These are phyloP conservation scores for Trachymyrmex septentrionalis DNA, from an alignment of 1,140 invertebrate genomes.

Conservation along the genomic window DNA sequence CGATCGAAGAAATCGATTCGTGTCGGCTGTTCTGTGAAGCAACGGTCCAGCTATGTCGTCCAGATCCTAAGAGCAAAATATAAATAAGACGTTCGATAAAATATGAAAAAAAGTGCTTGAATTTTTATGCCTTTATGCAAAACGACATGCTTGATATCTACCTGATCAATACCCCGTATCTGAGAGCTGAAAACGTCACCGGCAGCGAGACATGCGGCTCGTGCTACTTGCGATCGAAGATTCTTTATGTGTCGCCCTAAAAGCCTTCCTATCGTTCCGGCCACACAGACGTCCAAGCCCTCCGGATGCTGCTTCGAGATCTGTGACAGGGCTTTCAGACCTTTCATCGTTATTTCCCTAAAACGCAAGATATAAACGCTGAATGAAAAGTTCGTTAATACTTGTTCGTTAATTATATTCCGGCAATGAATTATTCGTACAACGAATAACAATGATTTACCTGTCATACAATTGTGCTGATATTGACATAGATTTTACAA, in stretches of 20 bases:
- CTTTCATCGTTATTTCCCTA: constrained; percentile 94
- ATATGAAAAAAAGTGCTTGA: not conserved
- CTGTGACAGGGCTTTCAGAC: constrained; percentile 91
- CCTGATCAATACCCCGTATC: constrained; percentile 92
- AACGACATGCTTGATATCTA: constrained; percentile 75
- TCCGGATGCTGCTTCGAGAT: constrained; percentile 92
- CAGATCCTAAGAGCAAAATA: constrained; percentile 88
- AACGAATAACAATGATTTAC: not conserved
- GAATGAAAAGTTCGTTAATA: not conserved
- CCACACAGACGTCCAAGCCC: constrained; percentile 87
- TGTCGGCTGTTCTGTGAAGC: constrained; percentile 95
- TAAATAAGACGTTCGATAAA: not conserved
- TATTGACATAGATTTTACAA: not conserved
- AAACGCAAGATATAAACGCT: constrained; percentile 34
- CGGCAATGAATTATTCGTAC: too few species aligned
- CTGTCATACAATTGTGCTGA: too few species aligned
- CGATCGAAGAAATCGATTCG: constrained; percentile 95
- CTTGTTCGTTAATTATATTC: too few species aligned
- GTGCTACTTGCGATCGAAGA: constrained; percentile 95
- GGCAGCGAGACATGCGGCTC: constrained; percentile 93
- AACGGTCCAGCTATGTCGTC: constrained; percentile 94
- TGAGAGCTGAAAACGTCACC: constrained; percentile 91
- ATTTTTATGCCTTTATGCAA: not conserved
- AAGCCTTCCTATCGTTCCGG: constrained; percentile 88
- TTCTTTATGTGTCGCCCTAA: constrained; percentile 94